Base-by-base conservation (phyloP, 2,888 invertebrate species). In the Leptinotarsa peninsularis region DNA sequence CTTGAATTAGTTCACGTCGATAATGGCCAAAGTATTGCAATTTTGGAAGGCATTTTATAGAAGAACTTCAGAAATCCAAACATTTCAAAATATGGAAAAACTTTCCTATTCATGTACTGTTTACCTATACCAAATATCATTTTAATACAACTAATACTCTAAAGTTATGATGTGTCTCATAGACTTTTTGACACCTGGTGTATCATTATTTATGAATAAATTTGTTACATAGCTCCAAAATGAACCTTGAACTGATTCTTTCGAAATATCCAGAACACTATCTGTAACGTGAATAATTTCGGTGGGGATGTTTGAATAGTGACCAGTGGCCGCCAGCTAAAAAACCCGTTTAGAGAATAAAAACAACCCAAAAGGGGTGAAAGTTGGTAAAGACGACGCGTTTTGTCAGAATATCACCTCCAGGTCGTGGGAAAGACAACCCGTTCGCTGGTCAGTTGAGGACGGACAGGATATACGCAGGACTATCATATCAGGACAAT, bases 391-490 rank as follows among this genome's bases (percentile, higher is more conserved):
- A 71, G 72, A 69, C 68, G 67, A 49, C 70, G 72, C 56, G 49
- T 68, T 77, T 69, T 73, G 76, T 58, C 68, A 75, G 71, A 71
- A 75, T 74, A 76, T 76, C 75, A 78, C 75, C 67, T 69, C 69
- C 80, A 82, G 81, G 81, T 81, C 83, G 83, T 84, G 84, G 82
- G 84, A 84, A 84, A 80, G 76, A 78, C 78, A 80, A 82, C 84
- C 81, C 81, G 83, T 84, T 83, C 81, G 79, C 78, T 83, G 84
- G 83, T 83, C 83, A 83, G 82, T 82, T 81, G 54, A 71, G 75
- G 71, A 75, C 75, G 74, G 72, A 75, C 76, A 75, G 71, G 67
- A 78, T 72, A 77, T 74, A 72, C 76, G 78, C 80, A 73, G 76
- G 58, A 76, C 60, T 56, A 69, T 54, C 73, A 72, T 71, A 68